phyloP scores from a whole-genome alignment of 2,113 vertebrate genomes.

The Anguilla japonica region DNA sequence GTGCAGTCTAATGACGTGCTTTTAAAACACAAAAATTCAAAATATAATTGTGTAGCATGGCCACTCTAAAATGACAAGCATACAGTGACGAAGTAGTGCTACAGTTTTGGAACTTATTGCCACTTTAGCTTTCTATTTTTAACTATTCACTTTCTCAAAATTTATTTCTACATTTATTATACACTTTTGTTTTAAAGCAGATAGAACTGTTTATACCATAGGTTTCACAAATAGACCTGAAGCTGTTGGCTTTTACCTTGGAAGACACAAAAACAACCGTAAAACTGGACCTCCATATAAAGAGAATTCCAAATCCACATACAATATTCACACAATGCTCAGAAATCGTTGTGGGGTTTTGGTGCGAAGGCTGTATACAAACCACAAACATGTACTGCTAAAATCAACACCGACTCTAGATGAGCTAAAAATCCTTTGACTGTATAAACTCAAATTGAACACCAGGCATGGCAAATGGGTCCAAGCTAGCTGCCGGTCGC shows the following conservation, averaged over 20 bases:
- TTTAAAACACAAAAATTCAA: conserved; percentile 45
- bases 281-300: conserved; percentile 45
- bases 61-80: conserved; percentile 61
- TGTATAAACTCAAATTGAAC: conserved; percentile 23
- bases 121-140: background rate
- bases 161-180: conserved; percentile 19
- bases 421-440: background rate
- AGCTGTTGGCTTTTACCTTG: conserved; percentile 32
- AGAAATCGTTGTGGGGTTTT: conserved; percentile 13
- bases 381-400: background rate
- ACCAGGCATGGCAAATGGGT: conserved; percentile 38
- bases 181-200: conserved; percentile 20
- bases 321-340: conserved; percentile 26
- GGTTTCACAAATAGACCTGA: conserved; percentile 24
- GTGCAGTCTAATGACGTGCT: conserved; percentile 44
- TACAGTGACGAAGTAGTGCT: conserved; percentile 59
- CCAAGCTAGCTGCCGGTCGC: conserved; percentile 62
- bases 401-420: background rate
- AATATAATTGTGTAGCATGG: conserved; percentile 44
- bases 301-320: conserved; percentile 43
- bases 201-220: background rate
- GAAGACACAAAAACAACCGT: conserved; percentile 37
- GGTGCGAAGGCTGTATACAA: conserved; percentile 10
- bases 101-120: conserved; percentile 64
- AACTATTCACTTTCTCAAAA: conserved; percentile 7